Evolutionary conservation across 2,797 vertebrate genomes (phyloP).

Genomic region (Muscicapa comitata): DNA sequence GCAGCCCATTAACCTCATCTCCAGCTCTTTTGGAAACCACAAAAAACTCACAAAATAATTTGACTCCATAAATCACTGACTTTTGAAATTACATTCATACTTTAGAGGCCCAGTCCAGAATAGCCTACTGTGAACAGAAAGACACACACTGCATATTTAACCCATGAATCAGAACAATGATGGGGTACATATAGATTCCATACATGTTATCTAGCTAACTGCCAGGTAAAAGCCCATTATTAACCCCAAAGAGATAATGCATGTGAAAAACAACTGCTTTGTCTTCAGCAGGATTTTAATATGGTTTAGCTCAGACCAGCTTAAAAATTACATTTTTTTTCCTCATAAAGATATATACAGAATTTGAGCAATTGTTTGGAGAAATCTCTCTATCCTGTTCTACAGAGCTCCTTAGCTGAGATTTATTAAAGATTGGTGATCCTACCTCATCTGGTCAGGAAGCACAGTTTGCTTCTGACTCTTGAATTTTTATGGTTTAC

Average conservation of each 20-base stretch:
- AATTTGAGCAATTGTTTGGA: background rate
- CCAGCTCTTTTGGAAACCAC: background rate
- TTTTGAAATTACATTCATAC: background rate
- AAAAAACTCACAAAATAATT: background rate
- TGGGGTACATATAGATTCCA: background rate
- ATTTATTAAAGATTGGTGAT: background rate
- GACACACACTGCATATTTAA: background rate
- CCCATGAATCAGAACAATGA: background rate
- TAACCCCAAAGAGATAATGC: background rate
- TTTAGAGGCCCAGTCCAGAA: background rate
- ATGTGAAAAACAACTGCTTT: background rate
- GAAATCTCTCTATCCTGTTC: background rate
- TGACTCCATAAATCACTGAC: background rate
- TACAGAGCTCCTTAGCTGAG: background rate
- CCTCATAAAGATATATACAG: background rate
- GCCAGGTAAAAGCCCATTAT: background rate
- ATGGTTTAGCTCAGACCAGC: background rate
- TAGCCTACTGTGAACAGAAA: background rate
- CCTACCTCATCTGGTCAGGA: background rate
- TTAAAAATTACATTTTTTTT: background rate
- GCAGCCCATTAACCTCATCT: background rate
- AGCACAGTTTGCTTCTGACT: background rate
- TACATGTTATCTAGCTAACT: background rate
- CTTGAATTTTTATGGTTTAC: background rate
- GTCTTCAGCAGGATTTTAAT: background rate